Conservation (phyloP, 2,113 vertebrate genomes). For the Larimichthys polyactis region DNA sequence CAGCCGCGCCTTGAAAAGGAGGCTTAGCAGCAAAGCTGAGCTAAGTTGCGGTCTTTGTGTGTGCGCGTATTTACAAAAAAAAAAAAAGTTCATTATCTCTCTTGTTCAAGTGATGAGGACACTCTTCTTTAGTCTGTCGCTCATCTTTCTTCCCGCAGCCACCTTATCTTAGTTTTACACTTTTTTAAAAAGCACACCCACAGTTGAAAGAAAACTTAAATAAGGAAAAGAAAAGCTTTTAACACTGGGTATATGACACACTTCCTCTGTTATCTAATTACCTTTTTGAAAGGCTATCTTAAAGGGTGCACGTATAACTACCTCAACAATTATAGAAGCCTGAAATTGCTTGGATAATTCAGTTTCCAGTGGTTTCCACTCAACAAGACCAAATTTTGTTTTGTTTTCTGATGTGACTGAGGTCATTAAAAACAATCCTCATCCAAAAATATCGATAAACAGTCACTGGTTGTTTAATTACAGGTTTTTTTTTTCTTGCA, state of each 20-base stretch:
- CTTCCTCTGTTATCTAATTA: background rate
- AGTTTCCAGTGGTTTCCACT: background rate
- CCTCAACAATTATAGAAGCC: background rate
- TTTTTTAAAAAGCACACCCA: background rate
- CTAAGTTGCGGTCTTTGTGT: conserved; percentile 34
- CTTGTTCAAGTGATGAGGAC: conserved; percentile 60
- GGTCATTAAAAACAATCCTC: background rate
- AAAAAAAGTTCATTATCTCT: conserved; percentile 63
- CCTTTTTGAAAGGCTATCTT: background rate
- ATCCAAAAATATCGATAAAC: conserved; percentile 3
- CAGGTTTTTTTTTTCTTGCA: background rate
- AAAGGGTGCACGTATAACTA: background rate
- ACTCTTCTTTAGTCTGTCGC: conserved; percentile 16
- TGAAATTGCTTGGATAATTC: background rate
- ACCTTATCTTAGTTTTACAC: conserved; percentile 5
- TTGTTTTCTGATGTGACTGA: background rate
- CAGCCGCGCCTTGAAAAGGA: conserved; percentile 35
- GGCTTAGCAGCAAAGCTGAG: conserved; percentile 22
- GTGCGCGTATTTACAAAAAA: conserved; percentile 38
- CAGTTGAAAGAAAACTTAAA: conserved; percentile 18
- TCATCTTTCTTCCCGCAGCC: conserved; percentile 11
- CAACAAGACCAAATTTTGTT: background rate
- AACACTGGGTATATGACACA: background rate
- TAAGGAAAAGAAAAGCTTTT: conserved; percentile 12
- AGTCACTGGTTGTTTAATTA: conserved; percentile 17